Evolutionary conservation across 1,140 invertebrate genomes (phyloP), one percentile per base, ranked within the genome.

Genomic region (Nasonia giraulti): DNA sequence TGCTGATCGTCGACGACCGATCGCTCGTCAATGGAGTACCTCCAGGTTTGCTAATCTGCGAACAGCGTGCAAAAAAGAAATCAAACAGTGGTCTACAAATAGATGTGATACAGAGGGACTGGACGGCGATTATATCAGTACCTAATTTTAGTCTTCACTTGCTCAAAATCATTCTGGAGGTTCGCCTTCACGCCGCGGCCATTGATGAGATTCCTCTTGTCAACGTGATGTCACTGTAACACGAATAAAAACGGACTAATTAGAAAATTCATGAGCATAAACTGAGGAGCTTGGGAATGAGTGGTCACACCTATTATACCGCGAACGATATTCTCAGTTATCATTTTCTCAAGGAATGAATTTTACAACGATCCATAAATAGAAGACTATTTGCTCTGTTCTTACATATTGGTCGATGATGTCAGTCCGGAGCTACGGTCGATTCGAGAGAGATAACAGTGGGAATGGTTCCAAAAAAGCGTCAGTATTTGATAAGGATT

Each of bases 101-200:
- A 50, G 12, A 50, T 10, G 44, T 47, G 33, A 37, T 37, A 37
- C 33, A 37, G 33, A 37, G 6, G 8, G 7, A 44, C 8, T 7
- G 8, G 40, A 14, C 55, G 7, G 55, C 55, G 55, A 62, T n/a
- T 62, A 62, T n/a, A 7, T 62, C 55, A 62, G 2, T 69, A 83
- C 40, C 82, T 77, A 66, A 33, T 50, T 78, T 69, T n/a, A 33
- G 76, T 50, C 75, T 76, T 44, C 27, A 17, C 75, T 17, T 31
- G 14, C 7, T 62, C 11, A 77, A 31, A 33, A 31, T 66, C 27
- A 83, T 66, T 77, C 37, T 69, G 20, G 6, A 37, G 31, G 37
- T 47, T 68, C 47, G 12, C 47, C n/a, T 69, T 27, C 33, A 50
- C n/a, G 50, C 20, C 33, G 5, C 74, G 27, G 27, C 27, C 27